Evolutionary conservation across 1,140 invertebrate genomes (phyloP).

Genomic region (Pachypsylla venusta): DNA sequence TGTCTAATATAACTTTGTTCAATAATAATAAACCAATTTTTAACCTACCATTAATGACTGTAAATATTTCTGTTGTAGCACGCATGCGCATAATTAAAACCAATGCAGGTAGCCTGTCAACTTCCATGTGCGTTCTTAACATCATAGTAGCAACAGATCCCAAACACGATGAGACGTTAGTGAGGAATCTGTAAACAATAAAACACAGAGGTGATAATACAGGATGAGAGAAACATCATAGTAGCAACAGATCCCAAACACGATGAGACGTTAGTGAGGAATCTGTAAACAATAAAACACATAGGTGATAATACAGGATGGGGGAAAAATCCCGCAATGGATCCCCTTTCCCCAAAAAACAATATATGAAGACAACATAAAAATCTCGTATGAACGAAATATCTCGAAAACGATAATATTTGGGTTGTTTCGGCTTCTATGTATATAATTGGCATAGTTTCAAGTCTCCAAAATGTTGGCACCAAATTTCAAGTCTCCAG

Average conservation of each 20-base stretch:
- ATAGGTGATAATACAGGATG: too few species aligned
- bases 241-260: conserved; percentile 33
- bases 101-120: conserved; percentile 71
- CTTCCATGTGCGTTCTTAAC: conserved; percentile 56
- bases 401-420: too few species aligned
- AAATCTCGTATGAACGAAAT: too few species aligned
- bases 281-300: conserved; percentile 35
- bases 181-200: conserved; percentile 40
- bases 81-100: conserved; percentile 76
- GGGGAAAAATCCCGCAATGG: conserved; percentile 11
- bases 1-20: too few species aligned
- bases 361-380: too few species aligned
- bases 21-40: neutral
- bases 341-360: too few species aligned
- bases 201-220: too few species aligned
- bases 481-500: too few species aligned
- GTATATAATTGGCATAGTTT: too few species aligned
- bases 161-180: conserved; percentile 47
- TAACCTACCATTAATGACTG: conserved; percentile 58
- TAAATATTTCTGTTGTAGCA: conserved; percentile 73
- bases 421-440: too few species aligned
- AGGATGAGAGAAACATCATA: conserved; percentile 8
- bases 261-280: conserved; percentile 47
- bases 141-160: conserved; percentile 43
- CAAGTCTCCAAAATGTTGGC: too few species aligned